Evolutionary conservation across 2,888 invertebrate genomes (phyloP).

Genomic region (Himalopsyche kuldschensis): DNA sequence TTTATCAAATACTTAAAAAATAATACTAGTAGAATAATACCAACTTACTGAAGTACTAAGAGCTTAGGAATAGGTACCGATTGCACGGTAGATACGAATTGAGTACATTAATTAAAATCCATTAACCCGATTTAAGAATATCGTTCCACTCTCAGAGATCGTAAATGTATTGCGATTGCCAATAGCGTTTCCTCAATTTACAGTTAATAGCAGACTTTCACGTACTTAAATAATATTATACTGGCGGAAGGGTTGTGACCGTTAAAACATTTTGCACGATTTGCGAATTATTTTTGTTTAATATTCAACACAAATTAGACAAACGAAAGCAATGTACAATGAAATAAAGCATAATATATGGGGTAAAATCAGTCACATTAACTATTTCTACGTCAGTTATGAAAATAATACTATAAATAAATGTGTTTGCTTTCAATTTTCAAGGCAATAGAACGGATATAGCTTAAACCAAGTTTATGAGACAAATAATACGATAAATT

Average conservation of each 20-base stretch:
- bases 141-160: neutral
- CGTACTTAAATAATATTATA: no score
- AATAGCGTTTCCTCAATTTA: no score
- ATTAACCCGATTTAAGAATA: neutral
- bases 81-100: neutral
- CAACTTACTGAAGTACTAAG: neutral
- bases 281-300: no score
- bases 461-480: neutral
- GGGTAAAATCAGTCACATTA: no score
- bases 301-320: no score
- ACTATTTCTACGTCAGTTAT: neutral
- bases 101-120: neutral
- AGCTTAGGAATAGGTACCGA: neutral
- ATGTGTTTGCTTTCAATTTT: neutral
- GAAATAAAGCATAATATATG: no score
- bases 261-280: no score
- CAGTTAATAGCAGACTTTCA: no score
- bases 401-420: no score
- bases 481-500: neutral
- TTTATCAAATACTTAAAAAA: neutral
- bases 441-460: neutral
- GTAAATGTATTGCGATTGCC: no score
- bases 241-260: no score
- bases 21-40: conserved; percentile 1
- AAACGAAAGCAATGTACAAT: no score